Conservation (phyloP, 1,140 invertebrate species). For the Sminthurinus signatus region DNA sequence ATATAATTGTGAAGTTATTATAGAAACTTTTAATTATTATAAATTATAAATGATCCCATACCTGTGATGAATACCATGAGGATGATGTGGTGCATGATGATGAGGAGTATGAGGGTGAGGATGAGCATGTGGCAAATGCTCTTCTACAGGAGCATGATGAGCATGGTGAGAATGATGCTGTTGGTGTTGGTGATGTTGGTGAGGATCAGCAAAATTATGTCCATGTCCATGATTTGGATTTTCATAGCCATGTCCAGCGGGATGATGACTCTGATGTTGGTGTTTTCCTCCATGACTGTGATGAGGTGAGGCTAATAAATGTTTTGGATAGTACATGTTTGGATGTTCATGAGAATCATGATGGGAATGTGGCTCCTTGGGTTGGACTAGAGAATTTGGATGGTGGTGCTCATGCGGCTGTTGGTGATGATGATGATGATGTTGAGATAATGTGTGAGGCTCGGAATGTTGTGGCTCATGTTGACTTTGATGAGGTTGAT, state of each 20-base stretch:
- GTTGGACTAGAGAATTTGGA: neutral
- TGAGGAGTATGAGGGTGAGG: neutral
- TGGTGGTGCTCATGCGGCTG: neutral
- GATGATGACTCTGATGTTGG: neutral
- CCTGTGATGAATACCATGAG: neutral
- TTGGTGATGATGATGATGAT: neutral
- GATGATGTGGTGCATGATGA: slow-evolving; percentile 2
- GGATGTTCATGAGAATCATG: slow-evolving; percentile 3
- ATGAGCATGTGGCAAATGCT: slow-evolving; percentile 1
- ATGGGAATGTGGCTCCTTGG: neutral
- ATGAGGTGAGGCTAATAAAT: neutral
- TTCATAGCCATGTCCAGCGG: neutral
- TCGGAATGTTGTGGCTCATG: neutral
- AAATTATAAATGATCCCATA: too few species aligned
- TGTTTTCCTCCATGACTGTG: too few species aligned
- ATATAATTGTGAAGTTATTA: too few species aligned
- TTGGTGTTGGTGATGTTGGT: slow-evolving; percentile 2
- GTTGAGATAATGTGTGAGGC: neutral
- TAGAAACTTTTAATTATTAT: too few species aligned
- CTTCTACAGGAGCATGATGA: neutral
- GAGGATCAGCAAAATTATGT: neutral
- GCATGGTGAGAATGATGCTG: neutral
- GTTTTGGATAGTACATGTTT: neutral
- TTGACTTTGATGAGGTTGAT: slow-evolving; percentile 1
- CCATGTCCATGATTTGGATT: neutral